A percentile compares a stretch with the other conserved stretches of the same genome.
These are phyloP conservation scores for Spondyliosoma cantharus DNA, from an alignment of 2,797 vertebrate species.

Conservation along the genomic window DNA sequence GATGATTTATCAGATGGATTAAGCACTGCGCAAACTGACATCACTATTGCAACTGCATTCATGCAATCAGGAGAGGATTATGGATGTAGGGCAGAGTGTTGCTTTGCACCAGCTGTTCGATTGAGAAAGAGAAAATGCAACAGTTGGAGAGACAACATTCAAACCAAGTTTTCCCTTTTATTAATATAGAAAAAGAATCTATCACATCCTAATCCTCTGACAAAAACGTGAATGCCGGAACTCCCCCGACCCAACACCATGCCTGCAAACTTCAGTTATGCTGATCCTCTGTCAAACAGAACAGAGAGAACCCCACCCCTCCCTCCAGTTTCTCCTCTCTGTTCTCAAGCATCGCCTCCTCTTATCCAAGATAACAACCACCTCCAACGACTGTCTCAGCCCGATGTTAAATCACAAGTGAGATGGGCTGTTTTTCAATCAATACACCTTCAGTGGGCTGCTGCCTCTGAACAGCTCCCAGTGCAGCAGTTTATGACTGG, in stretches of 20 bases:
- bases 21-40: constrained; percentile 33
- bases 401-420: neutral
- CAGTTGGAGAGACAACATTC: constrained; percentile 24
- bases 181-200: neutral
- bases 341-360: neutral
- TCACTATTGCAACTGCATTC: constrained; percentile 27
- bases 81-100: constrained; percentile 24
- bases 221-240: constrained; percentile 14
- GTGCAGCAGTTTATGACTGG: constrained; percentile 18
- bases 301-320: constrained; percentile 14
- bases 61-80: constrained; percentile 51
- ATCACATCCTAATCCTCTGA: neutral
- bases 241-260: constrained; percentile 27
- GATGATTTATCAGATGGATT: constrained; percentile 31
- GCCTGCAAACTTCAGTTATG: constrained; percentile 49
- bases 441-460: constrained; percentile 36
- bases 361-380: neutral
- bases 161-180: neutral
- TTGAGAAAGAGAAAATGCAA: constrained; percentile 42
- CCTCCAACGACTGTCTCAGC: neutral
- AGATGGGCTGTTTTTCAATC: neutral
- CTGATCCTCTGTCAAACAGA: constrained; percentile 47
- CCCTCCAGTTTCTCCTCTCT: neutral
- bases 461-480: constrained; percentile 22
- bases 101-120: constrained; percentile 48